These are phyloP conservation scores for Leucoraja ocellata DNA, from an alignment of 2,797 vertebrate species.

Conservation along the genomic window DNA sequence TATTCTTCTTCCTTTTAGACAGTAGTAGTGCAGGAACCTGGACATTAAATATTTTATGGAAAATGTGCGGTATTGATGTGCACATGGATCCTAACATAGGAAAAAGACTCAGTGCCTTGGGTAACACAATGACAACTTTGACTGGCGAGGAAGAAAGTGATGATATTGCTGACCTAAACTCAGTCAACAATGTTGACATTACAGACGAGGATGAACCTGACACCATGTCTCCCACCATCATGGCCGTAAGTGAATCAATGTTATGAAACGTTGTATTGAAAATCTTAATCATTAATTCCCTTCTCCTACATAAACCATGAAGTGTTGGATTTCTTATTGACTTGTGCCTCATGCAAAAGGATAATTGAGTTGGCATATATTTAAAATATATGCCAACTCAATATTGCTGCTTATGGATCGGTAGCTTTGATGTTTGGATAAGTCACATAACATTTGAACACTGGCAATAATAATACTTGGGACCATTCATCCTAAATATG, in stretches of 20 bases:
- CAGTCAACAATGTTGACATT: constrained; percentile 80
- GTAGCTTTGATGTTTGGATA: background rate
- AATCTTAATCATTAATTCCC: background rate
- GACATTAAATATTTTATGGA: constrained; percentile 96
- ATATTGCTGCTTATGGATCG: background rate
- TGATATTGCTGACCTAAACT: constrained; percentile 87
- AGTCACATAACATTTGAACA: background rate
- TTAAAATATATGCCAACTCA: background rate
- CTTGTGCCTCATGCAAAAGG: background rate
- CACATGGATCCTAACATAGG: constrained; percentile 99
- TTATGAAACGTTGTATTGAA: background rate
- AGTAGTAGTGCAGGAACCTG: constrained; percentile 97
- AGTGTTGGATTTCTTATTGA: background rate
- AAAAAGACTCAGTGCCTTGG: constrained; percentile 87
- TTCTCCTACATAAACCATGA: background rate
- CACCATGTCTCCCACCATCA: constrained; percentile 80
- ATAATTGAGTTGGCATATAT: background rate
- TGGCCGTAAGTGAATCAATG: constrained; percentile 65
- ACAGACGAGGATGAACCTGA: constrained; percentile 91
- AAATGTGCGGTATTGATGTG: constrained; percentile 98
- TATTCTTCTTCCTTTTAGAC: constrained; percentile 56
- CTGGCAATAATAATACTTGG: background rate
- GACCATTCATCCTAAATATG: background rate
- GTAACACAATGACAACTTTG: constrained; percentile 90
- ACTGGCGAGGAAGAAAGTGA: constrained; percentile 91